Evolutionary conservation across 2,113 vertebrate species (phyloP), one percentile per base, ranked within the genome.

Genomic region (Brachypteracias leptosomus): DNA sequence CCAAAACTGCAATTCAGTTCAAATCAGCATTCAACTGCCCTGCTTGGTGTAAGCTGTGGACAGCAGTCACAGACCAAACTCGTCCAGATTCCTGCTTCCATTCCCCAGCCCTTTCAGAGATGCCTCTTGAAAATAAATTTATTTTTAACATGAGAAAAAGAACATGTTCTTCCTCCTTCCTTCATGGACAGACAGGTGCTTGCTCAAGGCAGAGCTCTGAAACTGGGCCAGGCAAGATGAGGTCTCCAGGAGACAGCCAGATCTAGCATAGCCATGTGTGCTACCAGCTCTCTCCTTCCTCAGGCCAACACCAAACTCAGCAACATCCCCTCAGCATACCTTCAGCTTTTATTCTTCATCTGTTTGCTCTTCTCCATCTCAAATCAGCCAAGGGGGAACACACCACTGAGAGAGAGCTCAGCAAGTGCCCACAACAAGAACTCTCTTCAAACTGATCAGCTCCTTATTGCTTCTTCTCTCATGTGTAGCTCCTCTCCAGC

Each of bases 11-110:
- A 40, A 46, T 9, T 49, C 72, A 31, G 4, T 82, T 88, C 55
- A 84, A 78, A 33, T 29, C 11, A 77, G 46, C 0, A 0, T 9
- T 55, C 1, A 4, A 55, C n/a, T 31, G n/a, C 51, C 16, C 70
- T 58, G 35, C 40, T 78, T 25, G 18, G 25, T n/a, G 40, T 46
- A 72, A 92, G 58, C 54, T 0, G 0, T 17, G 35, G 35, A 33
- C 42, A 54, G 33, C 58, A 92, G 87, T 29, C 72, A 59, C 35
- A 42, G 40, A 84, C 29, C 62, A 80, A 93, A 89, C 24, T 47
- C 68, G 65, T 76, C 44, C 10, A 2, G 46, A 70, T 83, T 80
- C 40, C 84, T 86, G 40, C 24, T 89, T 93, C 54, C 44, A 57
- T 73, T 78, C n/a, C n/a, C 24, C 65, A 85, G n/a, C 16, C 46